Percentiles rank a stretch among this genome's conserved stretches.
phyloP scores from a whole-genome alignment of 1,140 invertebrate genomes.

The Drosophila sturtevanti region DNA sequence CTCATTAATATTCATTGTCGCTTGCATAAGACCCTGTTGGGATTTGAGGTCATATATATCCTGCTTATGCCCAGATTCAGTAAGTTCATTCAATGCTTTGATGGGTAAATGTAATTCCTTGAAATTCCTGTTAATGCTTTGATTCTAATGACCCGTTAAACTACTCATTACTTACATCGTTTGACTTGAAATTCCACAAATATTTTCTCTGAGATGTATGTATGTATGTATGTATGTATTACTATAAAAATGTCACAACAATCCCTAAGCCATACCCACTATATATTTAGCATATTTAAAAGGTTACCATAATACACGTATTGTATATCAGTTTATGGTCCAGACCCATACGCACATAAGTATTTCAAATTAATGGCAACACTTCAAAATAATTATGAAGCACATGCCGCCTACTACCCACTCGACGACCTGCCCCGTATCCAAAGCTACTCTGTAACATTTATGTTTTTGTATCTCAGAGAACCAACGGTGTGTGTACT shows the following conservation, averaged over 20 bases:
- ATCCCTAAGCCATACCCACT: conserved; percentile 8
- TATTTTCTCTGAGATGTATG: background rate
- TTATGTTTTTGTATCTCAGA: conserved; percentile 42
- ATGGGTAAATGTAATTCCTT: conserved; percentile 10
- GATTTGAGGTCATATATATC: conserved; percentile 72
- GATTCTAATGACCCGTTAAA: conserved; percentile 73
- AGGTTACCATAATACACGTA: conserved; percentile 60
- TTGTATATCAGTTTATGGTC: conserved; percentile 60
- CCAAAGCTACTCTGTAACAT: background rate
- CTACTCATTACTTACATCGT: background rate
- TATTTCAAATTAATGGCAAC: conserved; percentile 75
- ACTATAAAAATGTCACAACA: background rate
- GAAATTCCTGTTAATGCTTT: conserved; percentile 31
- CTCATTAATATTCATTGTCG: conserved; percentile 82
- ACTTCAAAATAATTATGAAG: conserved; percentile 79
- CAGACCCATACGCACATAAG: conserved; percentile 61
- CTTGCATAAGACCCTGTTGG: conserved; percentile 60
- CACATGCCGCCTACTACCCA: conserved; percentile 52
- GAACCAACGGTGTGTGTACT: conserved; percentile 61
- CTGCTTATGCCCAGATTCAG: conserved; percentile 48
- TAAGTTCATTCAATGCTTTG: conserved; percentile 57
- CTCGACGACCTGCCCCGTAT: background rate
- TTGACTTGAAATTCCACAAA: background rate
- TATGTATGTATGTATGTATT: no score
- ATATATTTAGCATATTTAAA: conserved; percentile 76